Base-by-base conservation (phyloP, 1,140 invertebrate genomes). In the Apolygus lucorum region DNA sequence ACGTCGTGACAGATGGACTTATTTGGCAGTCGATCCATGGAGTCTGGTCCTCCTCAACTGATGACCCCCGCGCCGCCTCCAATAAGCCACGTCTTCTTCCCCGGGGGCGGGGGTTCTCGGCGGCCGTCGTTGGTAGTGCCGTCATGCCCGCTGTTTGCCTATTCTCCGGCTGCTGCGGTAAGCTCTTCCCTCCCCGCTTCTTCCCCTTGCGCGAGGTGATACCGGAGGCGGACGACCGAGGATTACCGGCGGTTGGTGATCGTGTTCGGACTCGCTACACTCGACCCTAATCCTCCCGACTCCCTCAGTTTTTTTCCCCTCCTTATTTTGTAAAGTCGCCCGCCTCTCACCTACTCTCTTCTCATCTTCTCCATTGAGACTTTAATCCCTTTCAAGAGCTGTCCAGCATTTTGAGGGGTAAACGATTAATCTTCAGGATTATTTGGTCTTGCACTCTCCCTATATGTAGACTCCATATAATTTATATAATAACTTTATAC, bases 21-120 rank as follows among this genome's bases (percentile, higher is more conserved):
- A 24, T 59, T 59, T 59, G 54, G 54, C 54, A 59, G 54, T 59
- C 54, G 54, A 59, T 59, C 54, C 54, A 24, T 59, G 54, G 22
- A 59, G 22, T 22, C 22, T 22, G 54, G 54, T 11, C 11, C 22
- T 24, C 54, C 54, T 59, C 54, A 4, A 59, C 54, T 17, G 54
- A 59, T 59, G 54, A 59, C 13, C 54, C 22, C 54, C 54, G 2
- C 11, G 54, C 13, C 13, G 13, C 22, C 54, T 59, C 13, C 8
- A 21, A 59, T 49, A 49, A 49, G 34, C 34, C 34, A 11, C 34
- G 34, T 49, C 34, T 49, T n/a, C n/a, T n/a, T n/a, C n/a, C 34
- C 8, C 22, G 54, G 54, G 54, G 22, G 22, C 8, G 22, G 22
- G 22, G 54, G 54, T 4, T 17, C 13, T 24, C 22, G 11, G 54